phyloP scores from a whole-genome alignment of 2,113 vertebrate species.

The Paralichthys olivaceus region DNA sequence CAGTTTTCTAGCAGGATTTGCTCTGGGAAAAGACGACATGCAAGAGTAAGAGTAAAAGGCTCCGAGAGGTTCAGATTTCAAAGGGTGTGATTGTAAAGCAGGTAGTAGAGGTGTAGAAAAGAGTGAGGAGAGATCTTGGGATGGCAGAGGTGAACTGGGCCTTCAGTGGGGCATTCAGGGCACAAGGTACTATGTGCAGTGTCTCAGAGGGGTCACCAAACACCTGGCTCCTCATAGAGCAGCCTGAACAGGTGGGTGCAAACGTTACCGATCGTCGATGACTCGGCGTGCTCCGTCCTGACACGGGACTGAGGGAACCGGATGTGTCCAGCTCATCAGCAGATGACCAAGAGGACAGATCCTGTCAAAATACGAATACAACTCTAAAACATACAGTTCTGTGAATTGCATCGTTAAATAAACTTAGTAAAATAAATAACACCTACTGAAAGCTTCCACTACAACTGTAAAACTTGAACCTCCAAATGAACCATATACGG shows the following conservation, averaged over 20 bases:
- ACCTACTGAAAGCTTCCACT: too few relatives aligned
- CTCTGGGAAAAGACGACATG: constrained; percentile 71
- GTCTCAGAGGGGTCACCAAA: constrained; percentile 47
- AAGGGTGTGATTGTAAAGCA: constrained; percentile 39
- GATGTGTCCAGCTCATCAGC: constrained; percentile 95
- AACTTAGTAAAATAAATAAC: too few relatives aligned
- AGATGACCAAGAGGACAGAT: constrained; percentile 96
- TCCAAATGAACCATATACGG: too few relatives aligned
- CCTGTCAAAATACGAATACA: constrained; percentile 74
- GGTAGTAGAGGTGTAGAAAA: constrained; percentile 35
- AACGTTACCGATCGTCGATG: constrained; percentile 92
- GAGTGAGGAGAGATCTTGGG: constrained; percentile 63
- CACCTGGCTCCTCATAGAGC: constrained; percentile 50
- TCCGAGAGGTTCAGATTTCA: constrained; percentile 60
- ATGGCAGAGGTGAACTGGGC: constrained; percentile 73
- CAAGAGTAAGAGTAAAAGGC: constrained; percentile 69
- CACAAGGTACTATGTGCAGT: constrained; percentile 35
- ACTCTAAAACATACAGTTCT: too few relatives aligned
- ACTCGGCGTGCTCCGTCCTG: constrained; percentile 92
- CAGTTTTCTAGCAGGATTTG: constrained; percentile 29
- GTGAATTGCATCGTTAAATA: too few relatives aligned
- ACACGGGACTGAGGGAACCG: constrained; percentile 93
- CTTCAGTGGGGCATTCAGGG: constrained; percentile 52
- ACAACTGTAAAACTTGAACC: too few relatives aligned
- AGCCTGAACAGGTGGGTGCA: constrained; percentile 25